Evolutionary conservation across 2,113 vertebrate species (phyloP).

Genomic region (Cynoglossus semilaevis): DNA sequence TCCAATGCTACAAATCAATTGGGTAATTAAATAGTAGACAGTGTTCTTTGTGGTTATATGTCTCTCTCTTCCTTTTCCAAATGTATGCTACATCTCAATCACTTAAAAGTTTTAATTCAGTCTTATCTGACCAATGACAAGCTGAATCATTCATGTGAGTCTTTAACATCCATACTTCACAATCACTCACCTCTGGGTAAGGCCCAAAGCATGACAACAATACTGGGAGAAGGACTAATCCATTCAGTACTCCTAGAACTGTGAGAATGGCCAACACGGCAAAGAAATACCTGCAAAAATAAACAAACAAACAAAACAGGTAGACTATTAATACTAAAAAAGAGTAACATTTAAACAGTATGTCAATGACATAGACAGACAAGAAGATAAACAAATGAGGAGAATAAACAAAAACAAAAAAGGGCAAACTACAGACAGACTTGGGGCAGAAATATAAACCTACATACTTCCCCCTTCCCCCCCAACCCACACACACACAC

Average conservation of each 20-base stretch:
- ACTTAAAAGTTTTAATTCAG: too few species aligned
- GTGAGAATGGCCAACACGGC: slow-evolving; percentile 96
- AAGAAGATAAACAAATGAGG: not conserved
- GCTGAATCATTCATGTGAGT: too few species aligned
- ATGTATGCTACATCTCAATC: too few species aligned
- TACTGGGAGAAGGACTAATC: slow-evolving; percentile 93
- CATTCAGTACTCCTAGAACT: slow-evolving; percentile 93
- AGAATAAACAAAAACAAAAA: slow-evolving; percentile 17
- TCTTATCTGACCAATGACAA: too few species aligned
- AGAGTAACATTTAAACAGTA: not conserved
- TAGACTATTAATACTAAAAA: slow-evolving; percentile 5
- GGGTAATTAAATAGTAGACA: too few species aligned
- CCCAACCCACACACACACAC: too few species aligned
- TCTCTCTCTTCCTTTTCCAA: too few species aligned
- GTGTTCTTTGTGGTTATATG: too few species aligned
- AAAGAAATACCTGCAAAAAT: slow-evolving; percentile 92
- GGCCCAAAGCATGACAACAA: slow-evolving; percentile 94
- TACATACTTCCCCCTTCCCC: too few species aligned
- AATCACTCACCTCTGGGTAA: slow-evolving; percentile 94
- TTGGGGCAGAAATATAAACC: slow-evolving; percentile 50
- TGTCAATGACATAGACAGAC: not conserved
- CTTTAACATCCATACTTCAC: not conserved
- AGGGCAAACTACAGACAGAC: slow-evolving; percentile 36
- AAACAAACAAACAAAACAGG: too few species aligned
- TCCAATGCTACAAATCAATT: too few species aligned